Evolutionary conservation across 2,797 vertebrate genomes (phyloP).

Genomic region (Erithacus rubecula): DNA sequence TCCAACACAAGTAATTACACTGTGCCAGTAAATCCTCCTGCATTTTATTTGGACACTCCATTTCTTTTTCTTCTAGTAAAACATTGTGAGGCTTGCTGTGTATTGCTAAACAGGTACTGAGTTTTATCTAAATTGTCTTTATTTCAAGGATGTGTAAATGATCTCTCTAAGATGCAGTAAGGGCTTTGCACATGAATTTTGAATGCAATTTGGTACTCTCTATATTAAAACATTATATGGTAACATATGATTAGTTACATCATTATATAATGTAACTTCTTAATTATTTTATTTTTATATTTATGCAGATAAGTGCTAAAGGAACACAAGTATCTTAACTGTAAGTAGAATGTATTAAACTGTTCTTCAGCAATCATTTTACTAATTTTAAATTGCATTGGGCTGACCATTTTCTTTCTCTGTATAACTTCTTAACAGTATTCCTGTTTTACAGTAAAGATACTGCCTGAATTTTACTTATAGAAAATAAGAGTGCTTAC

Average conservation of each 20-base stretch:
- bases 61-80: constrained; percentile 23
- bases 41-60: background rate
- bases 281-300: background rate
- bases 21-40: constrained; percentile 20
- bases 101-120: background rate
- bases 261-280: background rate
- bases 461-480: background rate
- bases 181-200: background rate
- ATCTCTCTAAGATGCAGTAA: background rate
- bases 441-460: background rate
- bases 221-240: background rate
- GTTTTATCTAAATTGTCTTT: background rate
- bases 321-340: background rate
- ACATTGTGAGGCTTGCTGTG: background rate
- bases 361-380: background rate
- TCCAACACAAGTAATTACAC: constrained; percentile 42
- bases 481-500: background rate
- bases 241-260: too few species aligned
- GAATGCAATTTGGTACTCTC: background rate
- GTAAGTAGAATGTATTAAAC: background rate
- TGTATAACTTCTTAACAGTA: background rate
- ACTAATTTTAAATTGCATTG: background rate
- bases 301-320: background rate
- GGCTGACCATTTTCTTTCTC: background rate
- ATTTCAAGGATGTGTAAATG: background rate